Evolutionary conservation across 2,113 vertebrate species (phyloP).

Genomic region (Ifrita kowaldi): DNA sequence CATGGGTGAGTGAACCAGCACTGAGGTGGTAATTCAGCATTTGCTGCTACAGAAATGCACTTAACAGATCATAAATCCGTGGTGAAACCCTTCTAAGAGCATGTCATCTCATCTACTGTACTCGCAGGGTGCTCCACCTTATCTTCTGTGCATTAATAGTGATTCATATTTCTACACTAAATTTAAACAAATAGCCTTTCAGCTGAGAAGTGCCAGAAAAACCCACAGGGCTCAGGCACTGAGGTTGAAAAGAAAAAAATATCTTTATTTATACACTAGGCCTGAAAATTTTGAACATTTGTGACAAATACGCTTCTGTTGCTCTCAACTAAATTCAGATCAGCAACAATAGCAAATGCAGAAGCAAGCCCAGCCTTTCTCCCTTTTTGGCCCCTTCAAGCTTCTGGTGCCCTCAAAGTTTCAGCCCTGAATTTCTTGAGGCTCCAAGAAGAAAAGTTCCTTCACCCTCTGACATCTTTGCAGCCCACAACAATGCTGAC

Average conservation of each 20-base stretch:
- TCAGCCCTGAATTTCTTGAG: background rate
- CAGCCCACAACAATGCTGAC: background rate
- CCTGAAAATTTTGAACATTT: background rate
- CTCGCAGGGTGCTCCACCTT: background rate
- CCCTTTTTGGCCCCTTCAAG: background rate
- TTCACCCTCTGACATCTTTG: background rate
- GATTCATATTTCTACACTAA: background rate
- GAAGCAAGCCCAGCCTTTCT: background rate
- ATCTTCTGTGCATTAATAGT: background rate
- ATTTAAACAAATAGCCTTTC: slow-evolving; percentile 37
- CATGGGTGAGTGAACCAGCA: slow-evolving; percentile 8
- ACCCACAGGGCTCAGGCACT: background rate
- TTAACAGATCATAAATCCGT: slow-evolving; percentile 33
- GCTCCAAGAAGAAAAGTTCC: background rate
- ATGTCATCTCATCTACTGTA: background rate
- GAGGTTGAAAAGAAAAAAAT: background rate
- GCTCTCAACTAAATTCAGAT: background rate
- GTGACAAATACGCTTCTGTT: background rate
- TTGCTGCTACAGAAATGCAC: slow-evolving; percentile 21
- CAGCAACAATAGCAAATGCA: background rate
- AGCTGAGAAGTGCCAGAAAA: background rate
- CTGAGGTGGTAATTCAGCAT: slow-evolving; percentile 49
- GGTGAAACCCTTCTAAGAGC: background rate
- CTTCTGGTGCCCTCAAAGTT: background rate
- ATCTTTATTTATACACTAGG: background rate